Conservation (phyloP, 2,113 vertebrate species). For the Hyperopisus bebe region DNA sequence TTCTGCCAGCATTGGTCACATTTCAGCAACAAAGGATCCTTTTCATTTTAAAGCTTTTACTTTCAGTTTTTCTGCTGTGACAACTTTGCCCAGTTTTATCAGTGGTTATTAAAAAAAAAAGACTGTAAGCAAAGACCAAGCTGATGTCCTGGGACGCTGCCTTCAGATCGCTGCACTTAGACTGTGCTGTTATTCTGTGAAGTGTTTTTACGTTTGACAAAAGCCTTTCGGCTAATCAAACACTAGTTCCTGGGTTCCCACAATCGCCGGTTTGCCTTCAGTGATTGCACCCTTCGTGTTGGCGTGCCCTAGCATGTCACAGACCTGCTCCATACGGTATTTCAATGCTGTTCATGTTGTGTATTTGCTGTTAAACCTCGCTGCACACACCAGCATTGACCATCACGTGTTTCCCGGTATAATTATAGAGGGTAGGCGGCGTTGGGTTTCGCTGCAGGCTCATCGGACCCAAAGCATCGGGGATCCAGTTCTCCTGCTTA, state of each 20-base stretch:
- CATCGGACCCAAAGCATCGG: not conserved
- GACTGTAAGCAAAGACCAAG: not conserved
- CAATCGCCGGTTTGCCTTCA: not conserved
- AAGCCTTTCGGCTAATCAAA: not conserved
- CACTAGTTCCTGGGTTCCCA: not conserved
- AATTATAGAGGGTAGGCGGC: not conserved
- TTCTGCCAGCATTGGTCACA: not conserved
- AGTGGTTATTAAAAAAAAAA: not conserved
- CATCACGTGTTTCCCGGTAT: not conserved
- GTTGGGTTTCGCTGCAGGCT: not conserved
- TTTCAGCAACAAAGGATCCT: not conserved
- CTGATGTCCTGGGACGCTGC: not conserved
- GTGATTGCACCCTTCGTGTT: not conserved
- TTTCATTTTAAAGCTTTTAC: not conserved
- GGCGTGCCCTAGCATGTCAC: not conserved
- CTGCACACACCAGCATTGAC: not conserved
- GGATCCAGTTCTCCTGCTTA: not conserved
- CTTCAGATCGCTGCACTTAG: not conserved
- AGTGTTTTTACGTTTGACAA: not conserved
- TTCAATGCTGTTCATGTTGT: not conserved
- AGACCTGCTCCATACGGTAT: not conserved
- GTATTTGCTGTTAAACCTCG: not conserved
- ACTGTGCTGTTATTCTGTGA: not conserved
- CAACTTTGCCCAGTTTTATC: not conserved
- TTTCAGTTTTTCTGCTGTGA: not conserved